phyloP scores from a whole-genome alignment of 2,113 vertebrate species.

The Catharus minimus region DNA sequence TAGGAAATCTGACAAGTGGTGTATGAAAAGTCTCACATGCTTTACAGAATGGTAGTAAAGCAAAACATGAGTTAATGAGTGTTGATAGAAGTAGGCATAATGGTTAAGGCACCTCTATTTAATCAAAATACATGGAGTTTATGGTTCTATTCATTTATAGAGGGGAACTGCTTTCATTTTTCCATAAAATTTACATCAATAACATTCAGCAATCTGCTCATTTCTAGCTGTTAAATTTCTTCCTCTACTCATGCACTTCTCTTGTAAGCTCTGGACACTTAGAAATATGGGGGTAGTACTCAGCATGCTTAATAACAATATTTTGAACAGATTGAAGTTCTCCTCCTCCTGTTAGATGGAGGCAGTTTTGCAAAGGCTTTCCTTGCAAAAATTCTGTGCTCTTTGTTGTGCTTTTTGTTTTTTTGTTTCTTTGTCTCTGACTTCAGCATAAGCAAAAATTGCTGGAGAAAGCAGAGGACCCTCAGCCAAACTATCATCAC shows the following conservation, averaged over 20 bases:
- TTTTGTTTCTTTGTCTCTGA: neutral
- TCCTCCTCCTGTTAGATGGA: neutral
- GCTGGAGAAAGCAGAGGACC: neutral
- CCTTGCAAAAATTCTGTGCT: neutral
- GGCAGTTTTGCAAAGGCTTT: neutral
- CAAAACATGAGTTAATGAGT: neutral
- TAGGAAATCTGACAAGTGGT: neutral
- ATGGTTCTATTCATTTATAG: neutral
- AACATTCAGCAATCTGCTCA: neutral
- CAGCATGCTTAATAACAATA: neutral
- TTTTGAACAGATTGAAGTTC: neutral
- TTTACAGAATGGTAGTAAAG: neutral
- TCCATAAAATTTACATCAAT: neutral
- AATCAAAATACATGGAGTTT: neutral
- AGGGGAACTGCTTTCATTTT: neutral
- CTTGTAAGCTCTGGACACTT: neutral
- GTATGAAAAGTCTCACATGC: neutral
- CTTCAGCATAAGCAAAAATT: neutral
- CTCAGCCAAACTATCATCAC: neutral
- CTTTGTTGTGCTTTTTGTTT: neutral
- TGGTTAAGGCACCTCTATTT: neutral
- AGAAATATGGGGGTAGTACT: neutral
- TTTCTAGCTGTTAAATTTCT: neutral
- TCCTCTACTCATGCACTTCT: neutral
- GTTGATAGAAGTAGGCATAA: neutral